These are phyloP conservation scores for Chaenocephalus aceratus DNA, from an alignment of 2,113 vertebrate genomes.

Conservation along the genomic window DNA sequence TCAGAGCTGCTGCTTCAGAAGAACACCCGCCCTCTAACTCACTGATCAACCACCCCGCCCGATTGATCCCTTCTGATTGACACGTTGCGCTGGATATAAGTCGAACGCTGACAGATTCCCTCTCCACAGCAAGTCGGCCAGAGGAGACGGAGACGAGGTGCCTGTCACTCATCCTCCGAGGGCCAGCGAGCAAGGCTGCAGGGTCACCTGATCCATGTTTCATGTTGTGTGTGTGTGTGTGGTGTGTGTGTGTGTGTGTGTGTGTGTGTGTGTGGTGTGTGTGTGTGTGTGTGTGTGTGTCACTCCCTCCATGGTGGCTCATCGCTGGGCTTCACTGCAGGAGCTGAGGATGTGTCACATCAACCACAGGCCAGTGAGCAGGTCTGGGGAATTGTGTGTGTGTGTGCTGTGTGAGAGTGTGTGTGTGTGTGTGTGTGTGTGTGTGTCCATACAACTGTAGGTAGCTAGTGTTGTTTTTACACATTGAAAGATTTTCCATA, in stretches of 20 bases:
- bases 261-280: background rate
- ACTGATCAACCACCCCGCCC: too few species aligned
- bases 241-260: background rate
- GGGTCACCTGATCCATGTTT: constrained; percentile 72
- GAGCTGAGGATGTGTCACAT: constrained; percentile 79
- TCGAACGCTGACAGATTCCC: background rate
- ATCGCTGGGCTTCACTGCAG: constrained; percentile 74
- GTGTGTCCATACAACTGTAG: background rate
- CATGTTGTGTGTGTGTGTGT: constrained; percentile 36
- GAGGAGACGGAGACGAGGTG: constrained; percentile 51
- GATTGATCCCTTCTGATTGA: background rate
- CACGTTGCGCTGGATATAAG: constrained; percentile 8
- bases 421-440: constrained; percentile 36
- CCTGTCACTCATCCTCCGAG: constrained; percentile 76
- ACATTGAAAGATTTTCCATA: background rate
- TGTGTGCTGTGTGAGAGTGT: constrained; percentile 28
- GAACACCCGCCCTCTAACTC: too few species aligned
- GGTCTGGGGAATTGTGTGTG: constrained; percentile 62
- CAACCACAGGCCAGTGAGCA: constrained; percentile 79
- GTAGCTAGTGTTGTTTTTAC: constrained; percentile 4
- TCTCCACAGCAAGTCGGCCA: background rate
- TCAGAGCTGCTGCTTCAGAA: too few species aligned
- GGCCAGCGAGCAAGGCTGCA: constrained; percentile 73
- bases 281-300: constrained; percentile 32
- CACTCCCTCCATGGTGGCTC: constrained; percentile 56